phyloP scores from a whole-genome alignment of 2,888 invertebrate genomes.

The Gisinianus flammeolus region DNA sequence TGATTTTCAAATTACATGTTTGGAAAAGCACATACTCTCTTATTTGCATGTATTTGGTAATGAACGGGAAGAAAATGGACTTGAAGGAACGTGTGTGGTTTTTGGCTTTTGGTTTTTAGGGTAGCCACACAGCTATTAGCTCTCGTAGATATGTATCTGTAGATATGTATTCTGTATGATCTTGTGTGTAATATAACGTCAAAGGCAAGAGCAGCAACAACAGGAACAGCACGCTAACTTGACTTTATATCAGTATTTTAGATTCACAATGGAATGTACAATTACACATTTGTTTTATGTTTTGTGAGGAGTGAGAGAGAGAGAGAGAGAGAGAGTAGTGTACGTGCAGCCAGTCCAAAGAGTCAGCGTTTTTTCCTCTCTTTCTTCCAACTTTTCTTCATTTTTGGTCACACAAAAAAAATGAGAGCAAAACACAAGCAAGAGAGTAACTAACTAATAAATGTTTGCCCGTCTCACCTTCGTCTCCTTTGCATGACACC shows the following conservation, averaged over 20 bases:
- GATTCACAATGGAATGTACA: slow-evolving; percentile 20
- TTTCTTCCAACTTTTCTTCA: background rate
- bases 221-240: background rate
- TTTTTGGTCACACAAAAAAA: background rate
- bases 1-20: slow-evolving; percentile 22
- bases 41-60: slow-evolving; percentile 6
- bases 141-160: background rate
- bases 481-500: slow-evolving; percentile 5
- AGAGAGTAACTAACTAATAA: slow-evolving; percentile 11
- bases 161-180: too few species aligned
- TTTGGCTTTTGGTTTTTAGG: slow-evolving; percentile 2
- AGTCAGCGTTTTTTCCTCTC: background rate
- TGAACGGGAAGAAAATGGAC: slow-evolving; percentile 28
- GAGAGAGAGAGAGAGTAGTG: background rate
- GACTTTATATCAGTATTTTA: background rate
- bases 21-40: slow-evolving; percentile 21
- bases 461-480: slow-evolving; percentile 28
- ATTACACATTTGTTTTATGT: slow-evolving; percentile 9
- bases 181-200: background rate
- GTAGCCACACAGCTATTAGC: background rate
- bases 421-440: background rate
- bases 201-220: background rate
- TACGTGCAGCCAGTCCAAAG: background rate
- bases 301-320: background rate
- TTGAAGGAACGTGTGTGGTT: slow-evolving; percentile 29